Conservation (phyloP, 2,888 invertebrate genomes). For the Parnassius smintheus region DNA sequence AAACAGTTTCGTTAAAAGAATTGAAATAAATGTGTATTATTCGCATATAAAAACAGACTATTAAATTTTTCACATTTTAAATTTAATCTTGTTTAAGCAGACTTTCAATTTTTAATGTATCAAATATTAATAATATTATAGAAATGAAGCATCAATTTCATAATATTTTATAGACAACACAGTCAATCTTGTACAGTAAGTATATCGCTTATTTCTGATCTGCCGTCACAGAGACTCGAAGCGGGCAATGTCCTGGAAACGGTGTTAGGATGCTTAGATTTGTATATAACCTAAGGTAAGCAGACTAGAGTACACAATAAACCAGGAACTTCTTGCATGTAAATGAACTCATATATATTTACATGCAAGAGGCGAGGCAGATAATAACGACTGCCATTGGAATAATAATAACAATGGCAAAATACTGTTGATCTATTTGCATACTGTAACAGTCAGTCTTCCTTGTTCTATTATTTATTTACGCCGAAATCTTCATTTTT, state of each 20-base stretch:
- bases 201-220: slow-evolving; percentile 78
- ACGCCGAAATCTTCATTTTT: neutral
- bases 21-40: too few species aligned
- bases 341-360: slow-evolving; percentile 25
- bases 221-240: slow-evolving; percentile 62
- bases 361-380: slow-evolving; percentile 30
- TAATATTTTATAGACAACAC: slow-evolving; percentile 30
- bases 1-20: too few species aligned
- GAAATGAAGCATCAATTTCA: too few species aligned
- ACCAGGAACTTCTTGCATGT: slow-evolving; percentile 43
- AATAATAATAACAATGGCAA: slow-evolving; percentile 32
- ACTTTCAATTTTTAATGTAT: too few species aligned
- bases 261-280: slow-evolving; percentile 66
- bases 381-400: slow-evolving; percentile 33
- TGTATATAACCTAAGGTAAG: slow-evolving; percentile 47
- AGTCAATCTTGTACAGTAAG: slow-evolving; percentile 78
- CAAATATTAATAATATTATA: too few species aligned
- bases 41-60: too few species aligned
- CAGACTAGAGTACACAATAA: slow-evolving; percentile 59
- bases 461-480: slow-evolving; percentile 5
- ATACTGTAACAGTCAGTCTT: slow-evolving; percentile 16
- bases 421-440: slow-evolving; percentile 17
- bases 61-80: too few species aligned
- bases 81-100: too few species aligned
- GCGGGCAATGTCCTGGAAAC: slow-evolving; percentile 70